Percentiles rank a stretch among this genome's conserved stretches.
These are phyloP conservation scores for Conopomorpha cramerella DNA, from an alignment of 1,140 invertebrate species.

Conservation along the genomic window DNA sequence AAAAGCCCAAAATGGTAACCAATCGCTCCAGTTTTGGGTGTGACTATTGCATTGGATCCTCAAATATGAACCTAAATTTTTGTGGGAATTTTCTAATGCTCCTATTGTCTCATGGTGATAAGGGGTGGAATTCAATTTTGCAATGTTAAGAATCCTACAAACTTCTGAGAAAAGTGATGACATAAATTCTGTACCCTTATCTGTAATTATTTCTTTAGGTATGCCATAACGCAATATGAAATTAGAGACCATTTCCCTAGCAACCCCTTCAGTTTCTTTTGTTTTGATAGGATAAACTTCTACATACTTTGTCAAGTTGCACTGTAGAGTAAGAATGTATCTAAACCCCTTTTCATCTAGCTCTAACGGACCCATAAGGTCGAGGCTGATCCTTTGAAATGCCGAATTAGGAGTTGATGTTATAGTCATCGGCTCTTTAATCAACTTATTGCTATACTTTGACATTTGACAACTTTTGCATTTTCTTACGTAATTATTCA, in stretches of 20 bases:
- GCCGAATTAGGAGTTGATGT: slow-evolving; percentile 5
- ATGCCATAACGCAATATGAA: slow-evolving; percentile 14
- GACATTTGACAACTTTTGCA: slow-evolving; percentile 6
- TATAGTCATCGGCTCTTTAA: slow-evolving; percentile 7
- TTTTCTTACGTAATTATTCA: slow-evolving; percentile 6
- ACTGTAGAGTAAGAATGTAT: slow-evolving; percentile 9
- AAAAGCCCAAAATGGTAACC: slow-evolving; percentile 12
- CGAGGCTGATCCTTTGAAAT: slow-evolving; percentile 8
- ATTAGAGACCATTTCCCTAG: slow-evolving; percentile 10
- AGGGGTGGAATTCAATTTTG: slow-evolving; percentile 13
- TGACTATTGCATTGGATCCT: slow-evolving; percentile 10
- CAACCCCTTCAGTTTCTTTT: slow-evolving; percentile 12
- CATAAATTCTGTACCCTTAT: slow-evolving; percentile 14
- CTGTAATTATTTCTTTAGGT: slow-evolving; percentile 9
- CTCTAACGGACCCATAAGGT: slow-evolving; percentile 9
- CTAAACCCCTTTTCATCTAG: slow-evolving; percentile 4
- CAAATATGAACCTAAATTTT: slow-evolving; percentile 13
- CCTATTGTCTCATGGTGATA: slow-evolving; percentile 16
- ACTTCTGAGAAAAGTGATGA: slow-evolving; percentile 7
- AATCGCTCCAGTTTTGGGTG: slow-evolving; percentile 10
- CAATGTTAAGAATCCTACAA: slow-evolving; percentile 12
- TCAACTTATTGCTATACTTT: slow-evolving; percentile 10
- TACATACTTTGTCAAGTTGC: slow-evolving; percentile 9
- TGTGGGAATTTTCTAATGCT: slow-evolving; percentile 15
- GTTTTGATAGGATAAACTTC: slow-evolving; percentile 12